phyloP scores from a whole-genome alignment of 2,113 vertebrate species.

The Oreotragus oreotragus region DNA sequence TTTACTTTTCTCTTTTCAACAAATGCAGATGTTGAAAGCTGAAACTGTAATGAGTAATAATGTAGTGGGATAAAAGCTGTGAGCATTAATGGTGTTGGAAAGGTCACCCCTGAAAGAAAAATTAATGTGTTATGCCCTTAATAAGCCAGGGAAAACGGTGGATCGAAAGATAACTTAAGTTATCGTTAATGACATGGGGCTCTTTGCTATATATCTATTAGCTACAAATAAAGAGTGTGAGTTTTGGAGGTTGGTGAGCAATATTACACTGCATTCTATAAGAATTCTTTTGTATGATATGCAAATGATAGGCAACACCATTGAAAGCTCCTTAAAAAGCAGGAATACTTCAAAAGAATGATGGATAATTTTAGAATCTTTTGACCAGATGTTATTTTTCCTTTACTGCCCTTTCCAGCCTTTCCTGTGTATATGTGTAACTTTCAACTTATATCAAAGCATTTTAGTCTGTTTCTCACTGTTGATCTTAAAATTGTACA shows the following conservation, averaged over 20 bases:
- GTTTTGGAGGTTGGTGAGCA: constrained; percentile 78
- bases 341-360: constrained; percentile 9
- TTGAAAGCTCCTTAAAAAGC: constrained; percentile 36
- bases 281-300: constrained; percentile 56
- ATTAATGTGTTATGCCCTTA: constrained; percentile 84
- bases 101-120: constrained; percentile 84
- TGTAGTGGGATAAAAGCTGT: constrained; percentile 83
- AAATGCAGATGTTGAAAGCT: constrained; percentile 81
- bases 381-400: not conserved
- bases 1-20: constrained; percentile 77
- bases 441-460: not conserved
- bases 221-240: constrained; percentile 78
- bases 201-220: constrained; percentile 77
- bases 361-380: not conserved
- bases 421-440: not conserved
- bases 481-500: not conserved
- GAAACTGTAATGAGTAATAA: constrained; percentile 83
- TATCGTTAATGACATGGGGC: constrained; percentile 79
- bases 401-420: not conserved
- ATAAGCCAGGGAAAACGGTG: constrained; percentile 81
- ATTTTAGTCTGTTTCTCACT: not conserved
- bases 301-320: constrained; percentile 8
- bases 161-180: constrained; percentile 84
- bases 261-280: constrained; percentile 43
- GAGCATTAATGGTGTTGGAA: constrained; percentile 83